Conservation (phyloP, 2,797 vertebrate species). For the Pangasius djambal region DNA sequence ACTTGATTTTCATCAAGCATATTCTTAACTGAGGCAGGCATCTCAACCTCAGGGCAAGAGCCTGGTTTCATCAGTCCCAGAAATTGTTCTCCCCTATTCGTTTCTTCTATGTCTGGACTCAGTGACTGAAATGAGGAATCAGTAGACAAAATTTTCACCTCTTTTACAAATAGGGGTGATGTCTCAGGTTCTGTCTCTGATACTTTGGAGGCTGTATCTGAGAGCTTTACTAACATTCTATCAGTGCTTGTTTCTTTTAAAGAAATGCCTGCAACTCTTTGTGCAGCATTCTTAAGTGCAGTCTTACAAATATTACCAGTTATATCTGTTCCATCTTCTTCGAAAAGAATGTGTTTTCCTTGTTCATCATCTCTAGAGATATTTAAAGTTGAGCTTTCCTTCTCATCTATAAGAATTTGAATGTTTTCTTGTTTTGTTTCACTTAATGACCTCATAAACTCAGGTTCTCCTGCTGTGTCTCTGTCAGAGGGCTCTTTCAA, state of each 20-base stretch:
- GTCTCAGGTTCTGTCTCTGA: conserved; percentile 7
- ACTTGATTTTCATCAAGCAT: not conserved
- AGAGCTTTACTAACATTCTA: not conserved
- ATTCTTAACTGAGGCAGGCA: not conserved
- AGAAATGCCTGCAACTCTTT: not conserved
- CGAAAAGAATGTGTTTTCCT: not conserved
- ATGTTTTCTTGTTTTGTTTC: conserved; percentile 29
- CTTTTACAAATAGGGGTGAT: conserved; percentile 4
- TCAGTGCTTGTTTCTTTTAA: conserved; percentile 6
- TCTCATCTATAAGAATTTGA: conserved; percentile 27
- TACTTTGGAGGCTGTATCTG: not conserved
- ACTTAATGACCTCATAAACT: not conserved
- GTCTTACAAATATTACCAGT: conserved; percentile 2
- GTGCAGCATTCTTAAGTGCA: conserved; percentile 5
- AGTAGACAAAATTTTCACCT: not conserved
- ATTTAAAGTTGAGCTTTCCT: conserved; percentile 20
- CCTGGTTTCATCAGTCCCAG: not conserved
- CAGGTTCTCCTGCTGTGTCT: not conserved
- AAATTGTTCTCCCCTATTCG: conserved; percentile 6
- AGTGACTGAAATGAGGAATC: conserved; percentile 6
- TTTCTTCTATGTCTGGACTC: conserved; percentile 29
- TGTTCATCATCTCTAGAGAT: not conserved
- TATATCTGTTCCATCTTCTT: not conserved
- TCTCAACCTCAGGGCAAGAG: not conserved
- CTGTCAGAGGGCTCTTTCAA: conserved; percentile 37